Percentiles rank a stretch among this genome's conserved stretches.
phyloP scores from a whole-genome alignment of 2,113 vertebrate species.

The Mellivora capensis region DNA sequence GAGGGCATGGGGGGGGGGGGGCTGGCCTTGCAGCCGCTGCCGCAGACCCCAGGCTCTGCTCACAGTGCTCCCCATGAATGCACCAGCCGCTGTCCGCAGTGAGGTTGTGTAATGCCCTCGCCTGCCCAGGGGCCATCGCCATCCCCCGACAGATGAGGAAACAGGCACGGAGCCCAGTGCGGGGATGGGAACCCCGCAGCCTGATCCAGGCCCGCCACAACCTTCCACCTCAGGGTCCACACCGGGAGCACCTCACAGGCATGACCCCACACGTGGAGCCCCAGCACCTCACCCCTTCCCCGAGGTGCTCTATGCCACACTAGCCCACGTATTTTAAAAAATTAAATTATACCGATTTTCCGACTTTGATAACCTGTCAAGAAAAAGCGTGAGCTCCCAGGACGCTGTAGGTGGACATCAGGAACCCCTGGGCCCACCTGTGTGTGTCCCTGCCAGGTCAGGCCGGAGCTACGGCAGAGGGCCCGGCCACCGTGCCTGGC shows the following conservation, averaged over 20 bases:
- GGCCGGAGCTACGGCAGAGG: fast-evolving
- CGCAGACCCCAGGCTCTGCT: neutral
- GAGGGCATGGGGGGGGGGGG: neutral
- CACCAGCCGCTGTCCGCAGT: neutral
- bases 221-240: neutral
- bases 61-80: fast-evolving
- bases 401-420: neutral
- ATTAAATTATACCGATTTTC: neutral
- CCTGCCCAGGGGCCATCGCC: neutral
- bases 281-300: neutral
- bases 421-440: neutral
- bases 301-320: neutral
- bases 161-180: neutral
- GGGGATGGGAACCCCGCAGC: neutral
- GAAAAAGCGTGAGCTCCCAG: neutral
- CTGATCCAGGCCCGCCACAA: neutral
- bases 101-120: fast-evolving
- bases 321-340: too few species aligned
- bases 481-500: neutral
- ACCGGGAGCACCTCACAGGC: neutral
- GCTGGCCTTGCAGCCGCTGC: neutral
- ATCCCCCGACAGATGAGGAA: neutral
- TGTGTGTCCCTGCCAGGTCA: neutral
- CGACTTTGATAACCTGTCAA: neutral
- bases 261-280: neutral